phyloP scores from a whole-genome alignment of 2,797 vertebrate genomes.

The Sphenopsis melanotis region DNA sequence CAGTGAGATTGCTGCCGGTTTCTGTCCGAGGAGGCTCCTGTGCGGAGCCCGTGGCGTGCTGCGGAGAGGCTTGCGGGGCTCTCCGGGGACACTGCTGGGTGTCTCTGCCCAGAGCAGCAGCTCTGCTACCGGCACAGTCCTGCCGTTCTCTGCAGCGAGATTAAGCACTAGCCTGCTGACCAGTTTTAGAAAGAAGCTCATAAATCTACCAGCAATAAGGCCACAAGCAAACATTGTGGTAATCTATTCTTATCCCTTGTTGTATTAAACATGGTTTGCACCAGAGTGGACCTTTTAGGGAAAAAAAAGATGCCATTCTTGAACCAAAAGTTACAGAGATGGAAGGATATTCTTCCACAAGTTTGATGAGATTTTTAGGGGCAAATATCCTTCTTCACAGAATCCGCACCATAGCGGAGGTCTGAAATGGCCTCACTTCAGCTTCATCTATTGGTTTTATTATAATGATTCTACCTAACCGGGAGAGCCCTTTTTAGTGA shows the following conservation, averaged over 20 bases:
- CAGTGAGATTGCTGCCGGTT: accelerated
- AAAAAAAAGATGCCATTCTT: not conserved
- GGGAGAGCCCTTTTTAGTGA: not conserved
- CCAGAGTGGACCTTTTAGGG: not conserved
- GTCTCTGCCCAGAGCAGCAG: not conserved
- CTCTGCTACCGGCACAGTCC: not conserved
- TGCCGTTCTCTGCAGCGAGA: not conserved
- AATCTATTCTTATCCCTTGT: not conserved
- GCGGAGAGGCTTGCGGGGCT: not conserved
- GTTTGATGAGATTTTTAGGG: not conserved
- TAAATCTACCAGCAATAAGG: not conserved
- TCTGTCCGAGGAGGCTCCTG: not conserved
- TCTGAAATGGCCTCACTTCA: not conserved
- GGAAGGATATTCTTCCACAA: not conserved
- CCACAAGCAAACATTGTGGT: not conserved
- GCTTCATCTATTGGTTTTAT: not conserved
- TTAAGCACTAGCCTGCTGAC: not conserved
- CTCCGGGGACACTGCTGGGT: not conserved
- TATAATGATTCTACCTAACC: not conserved
- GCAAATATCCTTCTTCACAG: not conserved
- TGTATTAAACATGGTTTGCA: not conserved
- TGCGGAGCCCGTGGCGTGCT: accelerated
- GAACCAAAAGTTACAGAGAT: not conserved
- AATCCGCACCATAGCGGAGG: accelerated
- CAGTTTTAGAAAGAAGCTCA: not conserved